Conservation (phyloP, 2,113 vertebrate species). For the Tonatia bakeri region DNA sequence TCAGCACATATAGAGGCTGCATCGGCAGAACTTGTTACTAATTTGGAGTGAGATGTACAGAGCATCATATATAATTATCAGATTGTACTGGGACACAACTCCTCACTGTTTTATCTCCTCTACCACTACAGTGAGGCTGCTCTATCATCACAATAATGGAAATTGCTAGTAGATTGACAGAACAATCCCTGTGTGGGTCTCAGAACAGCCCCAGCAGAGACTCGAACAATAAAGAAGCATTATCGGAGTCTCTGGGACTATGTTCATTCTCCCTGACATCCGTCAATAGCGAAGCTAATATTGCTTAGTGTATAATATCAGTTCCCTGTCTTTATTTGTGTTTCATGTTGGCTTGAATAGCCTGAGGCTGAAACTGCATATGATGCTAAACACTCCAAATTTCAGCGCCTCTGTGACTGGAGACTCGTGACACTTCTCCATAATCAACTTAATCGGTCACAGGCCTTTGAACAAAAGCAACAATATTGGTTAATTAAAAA, state of each 20-base stretch:
- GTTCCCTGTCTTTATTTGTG: background rate
- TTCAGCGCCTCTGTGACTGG: background rate
- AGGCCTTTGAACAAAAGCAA: conserved; percentile 41
- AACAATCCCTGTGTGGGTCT: conserved; percentile 23
- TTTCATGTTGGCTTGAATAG: background rate
- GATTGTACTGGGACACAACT: background rate
- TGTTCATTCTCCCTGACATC: background rate
- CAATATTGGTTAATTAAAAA: conserved; percentile 38
- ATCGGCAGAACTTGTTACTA: background rate
- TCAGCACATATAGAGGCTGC: background rate
- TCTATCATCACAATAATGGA: background rate
- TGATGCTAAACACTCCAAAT: background rate
- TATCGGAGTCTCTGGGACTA: background rate
- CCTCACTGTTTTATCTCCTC: background rate
- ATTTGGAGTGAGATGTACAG: background rate
- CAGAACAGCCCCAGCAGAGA: background rate
- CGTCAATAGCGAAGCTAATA: conserved; percentile 15
- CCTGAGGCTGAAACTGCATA: background rate
- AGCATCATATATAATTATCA: background rate
- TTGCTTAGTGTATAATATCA: background rate
- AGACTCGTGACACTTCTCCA: background rate
- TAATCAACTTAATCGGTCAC: conserved; percentile 49
- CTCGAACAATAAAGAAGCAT: conserved; percentile 31
- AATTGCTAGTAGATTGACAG: conserved; percentile 58
- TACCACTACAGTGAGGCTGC: background rate